These are phyloP conservation scores for Parotia lawesii DNA, from an alignment of 2,113 vertebrate genomes.

Conservation along the genomic window DNA sequence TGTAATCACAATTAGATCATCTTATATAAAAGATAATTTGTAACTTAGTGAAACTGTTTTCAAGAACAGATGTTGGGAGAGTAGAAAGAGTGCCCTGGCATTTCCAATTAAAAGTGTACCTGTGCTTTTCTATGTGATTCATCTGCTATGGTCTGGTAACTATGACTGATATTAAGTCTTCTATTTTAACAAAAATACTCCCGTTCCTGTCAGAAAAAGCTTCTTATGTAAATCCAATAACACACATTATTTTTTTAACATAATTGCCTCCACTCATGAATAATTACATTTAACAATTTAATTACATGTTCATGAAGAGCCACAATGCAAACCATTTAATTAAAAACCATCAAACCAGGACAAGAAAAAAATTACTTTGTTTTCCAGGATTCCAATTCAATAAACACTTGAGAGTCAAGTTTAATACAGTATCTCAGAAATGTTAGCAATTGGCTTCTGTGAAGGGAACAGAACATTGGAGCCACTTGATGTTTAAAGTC, in stretches of 20 bases:
- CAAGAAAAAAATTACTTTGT: not conserved
- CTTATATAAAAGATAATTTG: not conserved
- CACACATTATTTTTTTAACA: not conserved
- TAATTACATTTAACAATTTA: not conserved
- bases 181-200: not conserved
- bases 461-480: not conserved
- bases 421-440: not conserved
- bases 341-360: not conserved
- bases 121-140: not conserved
- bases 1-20: not conserved
- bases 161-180: not conserved
- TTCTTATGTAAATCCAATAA: not conserved
- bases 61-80: not conserved
- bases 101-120: not conserved
- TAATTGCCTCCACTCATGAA: not conserved
- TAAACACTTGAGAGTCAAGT: not conserved
- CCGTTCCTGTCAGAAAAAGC: not conserved
- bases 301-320: not conserved
- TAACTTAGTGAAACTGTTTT: not conserved
- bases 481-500: not conserved
- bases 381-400: not conserved
- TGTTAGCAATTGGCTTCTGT: not conserved
- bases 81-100: not conserved
- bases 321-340: not conserved
- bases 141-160: not conserved